Evolutionary conservation across 2,888 invertebrate species (phyloP), one percentile per base, ranked within the genome.

Genomic region (Drosophila quinaria): DNA sequence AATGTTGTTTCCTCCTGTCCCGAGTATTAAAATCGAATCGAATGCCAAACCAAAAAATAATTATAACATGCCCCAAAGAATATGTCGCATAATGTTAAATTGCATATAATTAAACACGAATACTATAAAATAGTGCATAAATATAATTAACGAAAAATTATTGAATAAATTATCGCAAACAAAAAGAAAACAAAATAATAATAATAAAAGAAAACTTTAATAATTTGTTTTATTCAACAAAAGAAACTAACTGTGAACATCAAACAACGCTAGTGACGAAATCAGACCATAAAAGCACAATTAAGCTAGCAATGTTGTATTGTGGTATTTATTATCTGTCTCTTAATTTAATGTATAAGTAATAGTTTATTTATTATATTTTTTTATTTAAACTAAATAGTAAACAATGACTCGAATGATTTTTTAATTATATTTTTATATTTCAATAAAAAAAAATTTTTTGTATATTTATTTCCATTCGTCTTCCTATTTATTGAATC

Each of bases 41-140:
- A 66, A 70, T 56, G 11, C 44, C 56, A 15, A 64, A 61, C 29
- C 25, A 44, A 41, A 51, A 47, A 42, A 15, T 6, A 49, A 58
- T 22, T 13, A 37, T 50, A 56, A 39, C 6, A 44, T 46, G 35
- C 31, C n/a, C 19, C n/a, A 11, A 58, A 49, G 49, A 69, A 74
- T 62, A 69, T 72, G 80, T 79, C 81, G 76, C 87, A 82, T 82
- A 87, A 85, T 90, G 89, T 90, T 89, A 81, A 77, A 87, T 89
- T 76, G 80, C 80, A 85, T 82, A 69, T 60, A 64, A 82, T 73
- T 74, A 78, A 82, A 88, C 80, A 81, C 78, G 80, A 87, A 90
- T 85, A 90, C 89, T 90, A 90, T 90, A 83, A 90, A 90, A 90
- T 90, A 90, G 87, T 89, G 83, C 87, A 81, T 88, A 84, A 88